phyloP scores from a whole-genome alignment of 2,888 invertebrate genomes.

The Zaprionus lineosus region DNA sequence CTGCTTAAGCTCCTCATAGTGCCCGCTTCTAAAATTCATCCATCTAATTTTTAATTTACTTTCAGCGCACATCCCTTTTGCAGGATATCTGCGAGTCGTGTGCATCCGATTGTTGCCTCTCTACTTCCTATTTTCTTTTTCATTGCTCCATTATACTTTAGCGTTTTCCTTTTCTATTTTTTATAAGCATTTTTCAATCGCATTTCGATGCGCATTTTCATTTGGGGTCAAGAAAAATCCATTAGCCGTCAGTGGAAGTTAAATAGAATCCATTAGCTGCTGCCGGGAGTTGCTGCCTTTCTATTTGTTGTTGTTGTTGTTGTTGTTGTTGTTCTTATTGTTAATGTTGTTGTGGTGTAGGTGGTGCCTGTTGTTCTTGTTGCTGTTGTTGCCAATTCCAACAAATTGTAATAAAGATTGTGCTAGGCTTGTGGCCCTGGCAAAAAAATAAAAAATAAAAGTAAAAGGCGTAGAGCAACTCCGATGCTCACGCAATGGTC shows the following conservation, averaged over 20 bases:
- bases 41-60: too few species aligned
- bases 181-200: conserved; percentile 75
- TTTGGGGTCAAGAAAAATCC: conserved; percentile 83
- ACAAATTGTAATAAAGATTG: conserved; percentile 65
- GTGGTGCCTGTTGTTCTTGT: conserved; percentile 18
- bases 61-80: too few species aligned
- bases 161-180: conserved; percentile 59
- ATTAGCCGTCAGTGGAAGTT: conserved; percentile 82
- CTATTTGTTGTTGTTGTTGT: conserved; percentile 26
- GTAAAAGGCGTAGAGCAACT: conserved; percentile 50
- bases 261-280: conserved; percentile 82
- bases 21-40: too few species aligned
- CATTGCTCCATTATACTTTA: conserved; percentile 61
- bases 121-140: conserved; percentile 30
- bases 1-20: too few species aligned
- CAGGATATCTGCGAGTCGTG: not conserved
- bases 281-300: conserved; percentile 55
- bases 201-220: conserved; percentile 79
- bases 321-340: conserved; percentile 24
- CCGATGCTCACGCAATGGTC: conserved; percentile 41
- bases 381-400: conserved; percentile 36
- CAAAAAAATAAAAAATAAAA: conserved; percentile 25
- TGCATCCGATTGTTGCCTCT: conserved; percentile 20
- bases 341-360: conserved; percentile 32
- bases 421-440: conserved; percentile 36